These are phyloP conservation scores for Drosophila eugracilis DNA, from an alignment of 1,140 invertebrate genomes.

Conservation along the genomic window DNA sequence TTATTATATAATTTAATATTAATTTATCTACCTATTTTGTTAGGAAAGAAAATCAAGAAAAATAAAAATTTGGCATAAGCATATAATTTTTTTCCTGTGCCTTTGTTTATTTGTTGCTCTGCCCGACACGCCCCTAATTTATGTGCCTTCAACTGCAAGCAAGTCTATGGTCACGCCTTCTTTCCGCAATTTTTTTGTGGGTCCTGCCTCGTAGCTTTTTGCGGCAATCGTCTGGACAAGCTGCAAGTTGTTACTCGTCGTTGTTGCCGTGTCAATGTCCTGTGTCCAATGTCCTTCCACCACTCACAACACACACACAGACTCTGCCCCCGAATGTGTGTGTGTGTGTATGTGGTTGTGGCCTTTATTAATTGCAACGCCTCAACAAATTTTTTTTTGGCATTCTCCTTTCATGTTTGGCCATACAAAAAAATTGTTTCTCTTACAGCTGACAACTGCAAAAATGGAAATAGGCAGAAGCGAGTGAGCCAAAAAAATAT, in stretches of 20 bases:
- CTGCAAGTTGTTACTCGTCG: slow-evolving; percentile 37
- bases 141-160: slow-evolving; percentile 78
- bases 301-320: background rate
- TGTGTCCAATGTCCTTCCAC: slow-evolving; percentile 49
- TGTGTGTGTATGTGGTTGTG: slow-evolving; percentile 55
- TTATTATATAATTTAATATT: too few relatives aligned
- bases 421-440: slow-evolving; percentile 34
- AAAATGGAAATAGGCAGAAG: slow-evolving; percentile 45
- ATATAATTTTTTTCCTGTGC: background rate
- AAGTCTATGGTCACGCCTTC: slow-evolving; percentile 64
- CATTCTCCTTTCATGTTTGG: slow-evolving; percentile 58
- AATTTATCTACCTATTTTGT: too few relatives aligned
- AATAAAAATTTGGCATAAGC: too few relatives aligned
- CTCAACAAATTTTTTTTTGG: slow-evolving; percentile 74
- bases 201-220: slow-evolving; percentile 25
- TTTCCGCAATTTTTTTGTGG: slow-evolving; percentile 54
- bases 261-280: slow-evolving; percentile 69
- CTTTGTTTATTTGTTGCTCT: slow-evolving; percentile 31
- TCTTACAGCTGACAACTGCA: slow-evolving; percentile 57
- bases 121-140: slow-evolving; percentile 74
- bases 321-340: slow-evolving; percentile 14
- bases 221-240: slow-evolving; percentile 38
- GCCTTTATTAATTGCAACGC: slow-evolving; percentile 80
- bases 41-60: too few relatives aligned
- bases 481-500: slow-evolving; percentile 24